A percentile compares a stretch with the other conserved stretches of the same genome.
Conservation (phyloP, 2,113 vertebrate genomes). For the Pterocles orientalis region DNA sequence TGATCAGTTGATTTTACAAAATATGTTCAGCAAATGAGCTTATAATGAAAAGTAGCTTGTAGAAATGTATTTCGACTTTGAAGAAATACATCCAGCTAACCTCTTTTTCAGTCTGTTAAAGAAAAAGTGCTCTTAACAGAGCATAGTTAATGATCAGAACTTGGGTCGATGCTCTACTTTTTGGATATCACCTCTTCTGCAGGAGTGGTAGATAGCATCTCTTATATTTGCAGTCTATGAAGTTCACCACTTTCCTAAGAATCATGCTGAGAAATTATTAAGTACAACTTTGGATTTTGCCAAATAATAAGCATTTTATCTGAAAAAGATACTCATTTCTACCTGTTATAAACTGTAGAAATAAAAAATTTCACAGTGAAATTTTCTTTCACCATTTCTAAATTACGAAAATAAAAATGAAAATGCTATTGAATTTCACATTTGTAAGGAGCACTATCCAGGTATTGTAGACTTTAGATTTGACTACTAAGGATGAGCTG, state of each 20-base stretch:
- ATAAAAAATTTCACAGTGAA: neutral
- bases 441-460: rapidly evolving
- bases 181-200: neutral
- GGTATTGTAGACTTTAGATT: neutral
- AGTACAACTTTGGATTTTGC: neutral
- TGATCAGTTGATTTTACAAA: neutral
- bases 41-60: neutral
- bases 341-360: neutral
- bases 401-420: neutral
- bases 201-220: neutral
- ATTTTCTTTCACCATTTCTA: neutral
- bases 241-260: neutral
- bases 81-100: neutral
- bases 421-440: neutral
- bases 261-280: neutral
- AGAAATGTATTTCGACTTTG: neutral
- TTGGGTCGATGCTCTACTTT: neutral
- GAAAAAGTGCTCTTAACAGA: neutral
- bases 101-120: neutral
- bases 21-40: neutral
- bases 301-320: neutral
- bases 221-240: rapidly evolving
- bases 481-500: neutral
- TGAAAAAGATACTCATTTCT: neutral
- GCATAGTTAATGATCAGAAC: neutral